These are phyloP conservation scores for Merops nubicus DNA, from an alignment of 2,113 vertebrate species.

Conservation along the genomic window DNA sequence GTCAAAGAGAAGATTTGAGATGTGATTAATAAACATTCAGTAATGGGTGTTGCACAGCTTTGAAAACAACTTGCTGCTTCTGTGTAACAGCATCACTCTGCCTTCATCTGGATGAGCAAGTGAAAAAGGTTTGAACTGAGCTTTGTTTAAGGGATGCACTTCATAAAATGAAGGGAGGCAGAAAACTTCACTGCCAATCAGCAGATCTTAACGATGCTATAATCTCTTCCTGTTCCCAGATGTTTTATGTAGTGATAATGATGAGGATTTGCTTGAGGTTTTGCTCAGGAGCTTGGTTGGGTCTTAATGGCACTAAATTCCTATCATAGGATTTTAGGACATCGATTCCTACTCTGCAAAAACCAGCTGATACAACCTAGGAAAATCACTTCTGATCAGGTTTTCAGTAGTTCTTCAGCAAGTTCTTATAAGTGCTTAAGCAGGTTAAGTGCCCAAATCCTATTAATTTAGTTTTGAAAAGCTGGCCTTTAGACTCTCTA, in stretches of 20 bases:
- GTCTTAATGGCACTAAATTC: background rate
- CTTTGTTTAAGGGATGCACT: background rate
- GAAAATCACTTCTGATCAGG: slow-evolving; percentile 32
- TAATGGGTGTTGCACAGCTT: background rate
- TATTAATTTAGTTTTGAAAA: slow-evolving; percentile 52
- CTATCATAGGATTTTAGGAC: background rate
- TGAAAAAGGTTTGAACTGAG: background rate
- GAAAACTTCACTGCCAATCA: background rate
- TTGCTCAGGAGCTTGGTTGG: background rate
- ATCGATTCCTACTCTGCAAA: background rate
- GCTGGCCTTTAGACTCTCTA: background rate
- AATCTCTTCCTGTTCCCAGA: background rate
- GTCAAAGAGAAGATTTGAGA: background rate
- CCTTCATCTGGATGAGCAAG: background rate
- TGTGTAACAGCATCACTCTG: background rate
- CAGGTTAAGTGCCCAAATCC: slow-evolving; percentile 32
- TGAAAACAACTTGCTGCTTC: background rate
- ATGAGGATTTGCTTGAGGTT: slow-evolving; percentile 5
- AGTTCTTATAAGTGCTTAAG: slow-evolving; percentile 13
- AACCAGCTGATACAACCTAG: background rate
- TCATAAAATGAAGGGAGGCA: background rate
- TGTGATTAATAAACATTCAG: background rate
- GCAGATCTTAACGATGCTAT: background rate
- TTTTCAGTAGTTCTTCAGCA: slow-evolving; percentile 31
- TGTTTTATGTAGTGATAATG: background rate